Base-by-base conservation (phyloP, 2,113 vertebrate genomes). In the Sinocyclocheilus grahami region DNA sequence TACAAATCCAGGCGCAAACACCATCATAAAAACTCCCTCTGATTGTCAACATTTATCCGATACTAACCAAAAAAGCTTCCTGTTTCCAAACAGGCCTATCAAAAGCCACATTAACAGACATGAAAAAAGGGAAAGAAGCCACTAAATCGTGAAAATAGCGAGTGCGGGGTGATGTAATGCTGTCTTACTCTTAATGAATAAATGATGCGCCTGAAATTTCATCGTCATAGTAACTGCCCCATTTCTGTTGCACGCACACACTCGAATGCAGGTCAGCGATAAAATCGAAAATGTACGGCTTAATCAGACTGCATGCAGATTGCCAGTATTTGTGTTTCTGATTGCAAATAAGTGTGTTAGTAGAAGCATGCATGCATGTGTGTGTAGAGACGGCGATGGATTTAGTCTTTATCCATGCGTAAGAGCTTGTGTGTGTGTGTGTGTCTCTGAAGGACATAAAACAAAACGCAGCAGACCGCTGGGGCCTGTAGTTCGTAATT, bases 401-500 rank as follows among this genome's bases (percentile, higher is more conserved):
- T 62, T 5, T 78, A 33, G 87, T 77, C 22, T 69, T 24, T 77
- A 53, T 77, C 69, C 72, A 71, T 85, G 82, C 60, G 76, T 80
- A 48, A 74, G 71, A 67, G 69, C 42, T 33, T 33, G 8, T 83
- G 12, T 48, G 46, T 27, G 27, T 27, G 27, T 48, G 46, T 85
- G 55, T 79, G 63, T 87, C 67, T 89, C 78, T 90, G 88, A 92
- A 92, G 71, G 74, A 88, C 88, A 88, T 85, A 93, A 93, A 94
- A 93, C 92, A 90, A 91, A 90, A 81, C 39, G 60, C 55, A 12
- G 37, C 9, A 30, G 67, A 39, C 69, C 46, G n/a, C 83, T 74
- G 92, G 87, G 90, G 91, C 89, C 84, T 90, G 87, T 88, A 89
- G 86, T 87, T 89, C 83, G 89, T 93, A 93, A 94, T 92, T 93